These are phyloP conservation scores for Entomobrya proxima DNA, from an alignment of 2,888 invertebrate genomes.

Conservation along the genomic window DNA sequence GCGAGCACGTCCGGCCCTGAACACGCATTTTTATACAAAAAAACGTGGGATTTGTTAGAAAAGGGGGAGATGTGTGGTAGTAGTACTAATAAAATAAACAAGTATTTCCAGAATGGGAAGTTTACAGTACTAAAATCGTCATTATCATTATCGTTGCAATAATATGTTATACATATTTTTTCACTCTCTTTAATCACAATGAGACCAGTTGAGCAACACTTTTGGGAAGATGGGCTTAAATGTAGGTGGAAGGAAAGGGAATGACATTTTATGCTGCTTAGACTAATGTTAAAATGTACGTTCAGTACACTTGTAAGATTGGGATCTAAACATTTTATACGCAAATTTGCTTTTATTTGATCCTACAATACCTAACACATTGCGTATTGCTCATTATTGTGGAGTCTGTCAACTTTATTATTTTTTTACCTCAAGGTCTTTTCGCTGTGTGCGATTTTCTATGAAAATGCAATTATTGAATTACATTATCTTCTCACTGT, in stretches of 20 bases:
- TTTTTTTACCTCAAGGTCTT: constrained; percentile 22
- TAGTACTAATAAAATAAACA: background rate
- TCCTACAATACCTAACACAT: background rate
- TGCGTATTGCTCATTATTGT: no score
- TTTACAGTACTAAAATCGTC: background rate
- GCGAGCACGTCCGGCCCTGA: background rate
- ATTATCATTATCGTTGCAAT: background rate
- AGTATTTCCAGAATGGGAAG: constrained; percentile 40
- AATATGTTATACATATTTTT: background rate
- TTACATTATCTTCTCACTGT: background rate
- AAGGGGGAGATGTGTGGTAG: background rate
- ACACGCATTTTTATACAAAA: background rate
- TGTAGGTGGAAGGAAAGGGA: constrained; percentile 28
- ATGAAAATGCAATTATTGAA: background rate
- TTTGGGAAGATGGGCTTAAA: background rate
- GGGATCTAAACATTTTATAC: no score
- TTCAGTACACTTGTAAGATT: no score
- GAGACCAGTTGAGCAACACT: background rate
- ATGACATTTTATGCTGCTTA: background rate
- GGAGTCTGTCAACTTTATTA: background rate
- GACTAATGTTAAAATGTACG: background rate
- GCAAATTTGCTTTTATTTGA: constrained; percentile 14
- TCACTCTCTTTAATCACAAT: background rate
- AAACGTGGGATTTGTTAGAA: constrained; percentile 13
- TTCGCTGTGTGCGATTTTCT: constrained; percentile 16